A percentile compares a stretch with the other conserved stretches of the same genome.
phyloP scores from a whole-genome alignment of 2,113 vertebrate genomes.

The Sprattus sprattus region DNA sequence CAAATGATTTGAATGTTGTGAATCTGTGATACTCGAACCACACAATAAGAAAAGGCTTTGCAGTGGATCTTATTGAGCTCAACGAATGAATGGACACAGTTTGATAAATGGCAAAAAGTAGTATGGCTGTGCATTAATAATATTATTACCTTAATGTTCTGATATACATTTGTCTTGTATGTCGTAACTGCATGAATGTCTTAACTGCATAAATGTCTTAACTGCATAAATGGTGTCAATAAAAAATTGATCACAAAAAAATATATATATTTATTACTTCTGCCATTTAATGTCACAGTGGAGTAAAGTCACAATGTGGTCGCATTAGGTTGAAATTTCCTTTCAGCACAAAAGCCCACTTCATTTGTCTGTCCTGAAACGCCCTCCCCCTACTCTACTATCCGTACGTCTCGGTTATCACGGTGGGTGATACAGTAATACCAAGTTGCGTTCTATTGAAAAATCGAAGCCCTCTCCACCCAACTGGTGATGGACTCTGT shows the following conservation, averaged over 20 bases:
- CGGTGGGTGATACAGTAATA: conserved; percentile 25
- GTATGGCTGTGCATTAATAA: background rate
- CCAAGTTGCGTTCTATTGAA: conserved; percentile 4
- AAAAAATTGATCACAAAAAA: too few relatives aligned
- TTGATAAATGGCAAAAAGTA: too few relatives aligned
- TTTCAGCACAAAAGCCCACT: background rate
- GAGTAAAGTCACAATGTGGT: background rate
- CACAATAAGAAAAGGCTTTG: background rate
- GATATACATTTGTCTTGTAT: too few relatives aligned
- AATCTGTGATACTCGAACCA: background rate
- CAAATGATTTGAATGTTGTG: background rate
- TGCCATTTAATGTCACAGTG: background rate
- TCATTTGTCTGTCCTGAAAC: conserved; percentile 54
- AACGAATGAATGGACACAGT: background rate
- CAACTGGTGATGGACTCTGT: background rate
- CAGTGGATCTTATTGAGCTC: background rate
- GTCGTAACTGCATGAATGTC: too few relatives aligned
- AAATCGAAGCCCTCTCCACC: conserved; percentile 10
- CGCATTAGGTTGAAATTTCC: background rate
- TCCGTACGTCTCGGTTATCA: conserved; percentile 37
- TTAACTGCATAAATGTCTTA: too few relatives aligned
- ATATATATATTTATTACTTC: too few relatives aligned
- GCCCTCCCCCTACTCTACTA: conserved; percentile 39
- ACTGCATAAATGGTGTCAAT: too few relatives aligned
- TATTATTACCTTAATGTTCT: too few relatives aligned